Conservation (phyloP, 2,888 invertebrate species). For the Acleris cristana region DNA sequence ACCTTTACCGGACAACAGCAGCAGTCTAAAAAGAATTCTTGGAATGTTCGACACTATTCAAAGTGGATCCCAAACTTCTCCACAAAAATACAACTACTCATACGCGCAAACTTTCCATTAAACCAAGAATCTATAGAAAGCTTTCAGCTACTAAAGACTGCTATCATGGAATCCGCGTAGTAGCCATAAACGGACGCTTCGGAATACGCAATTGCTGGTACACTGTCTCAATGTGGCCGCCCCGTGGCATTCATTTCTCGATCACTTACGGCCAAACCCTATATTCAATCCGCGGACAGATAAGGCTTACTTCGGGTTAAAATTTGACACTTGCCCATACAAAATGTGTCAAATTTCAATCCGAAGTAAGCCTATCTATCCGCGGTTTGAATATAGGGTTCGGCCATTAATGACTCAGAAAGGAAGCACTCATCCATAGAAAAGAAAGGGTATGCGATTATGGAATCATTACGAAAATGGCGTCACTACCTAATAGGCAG, state of each 20-base stretch:
- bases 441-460: no score
- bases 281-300: no score
- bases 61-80: not conserved
- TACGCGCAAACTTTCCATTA: not conserved
- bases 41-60: not conserved
- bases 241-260: constrained; percentile 14
- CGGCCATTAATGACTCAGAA: constrained; percentile 2
- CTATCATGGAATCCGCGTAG: no score
- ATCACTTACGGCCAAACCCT: no score
- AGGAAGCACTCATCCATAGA: constrained; percentile 1
- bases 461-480: constrained; percentile 22
- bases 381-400: no score
- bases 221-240: no score
- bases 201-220: constrained; percentile 17
- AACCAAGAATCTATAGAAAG: not conserved
- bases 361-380: no score
- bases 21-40: constrained; percentile 1
- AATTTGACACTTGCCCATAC: no score
- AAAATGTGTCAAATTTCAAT: no score
- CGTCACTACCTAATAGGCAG: constrained; percentile 15
- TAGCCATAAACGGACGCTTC: no score
- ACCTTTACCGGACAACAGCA: not conserved
- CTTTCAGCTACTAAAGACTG: not conserved
- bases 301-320: no score
- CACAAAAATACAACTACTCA: not conserved